phyloP scores from a whole-genome alignment of 2,113 vertebrate genomes.

The Clarias macrocephalus region DNA sequence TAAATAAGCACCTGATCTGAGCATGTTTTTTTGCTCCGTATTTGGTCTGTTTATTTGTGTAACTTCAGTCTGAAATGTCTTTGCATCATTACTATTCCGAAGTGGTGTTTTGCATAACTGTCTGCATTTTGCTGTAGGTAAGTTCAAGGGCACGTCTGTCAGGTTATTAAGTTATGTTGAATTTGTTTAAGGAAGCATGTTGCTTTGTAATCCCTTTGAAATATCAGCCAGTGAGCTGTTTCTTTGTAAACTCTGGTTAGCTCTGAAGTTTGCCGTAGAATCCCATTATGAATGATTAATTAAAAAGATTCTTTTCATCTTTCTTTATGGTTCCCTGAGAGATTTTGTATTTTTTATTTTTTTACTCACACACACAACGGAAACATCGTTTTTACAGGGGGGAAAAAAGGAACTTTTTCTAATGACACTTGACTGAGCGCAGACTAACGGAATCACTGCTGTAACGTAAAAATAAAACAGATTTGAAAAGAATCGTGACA shows the following conservation, averaged over 20 bases:
- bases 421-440: too few species aligned
- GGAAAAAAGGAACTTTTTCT: too few species aligned
- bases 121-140: not conserved
- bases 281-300: not conserved
- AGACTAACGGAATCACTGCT: too few species aligned
- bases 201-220: not conserved
- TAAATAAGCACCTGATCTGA: constrained; percentile 40
- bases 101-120: not conserved
- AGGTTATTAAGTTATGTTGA: not conserved
- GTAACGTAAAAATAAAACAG: too few species aligned
- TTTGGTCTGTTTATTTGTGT: not conserved
- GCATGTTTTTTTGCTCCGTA: not conserved
- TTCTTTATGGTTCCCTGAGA: not conserved
- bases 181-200: not conserved
- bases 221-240: not conserved
- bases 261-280: not conserved
- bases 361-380: too few species aligned
- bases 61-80: not conserved
- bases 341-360: not conserved
- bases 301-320: not conserved
- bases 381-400: too few species aligned
- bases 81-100: not conserved
- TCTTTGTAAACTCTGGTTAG: not conserved
- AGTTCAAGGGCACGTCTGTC: not conserved
- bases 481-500: too few species aligned